Conservation (phyloP, 2,797 vertebrate species). For the Scomberomorus guttatus region DNA sequence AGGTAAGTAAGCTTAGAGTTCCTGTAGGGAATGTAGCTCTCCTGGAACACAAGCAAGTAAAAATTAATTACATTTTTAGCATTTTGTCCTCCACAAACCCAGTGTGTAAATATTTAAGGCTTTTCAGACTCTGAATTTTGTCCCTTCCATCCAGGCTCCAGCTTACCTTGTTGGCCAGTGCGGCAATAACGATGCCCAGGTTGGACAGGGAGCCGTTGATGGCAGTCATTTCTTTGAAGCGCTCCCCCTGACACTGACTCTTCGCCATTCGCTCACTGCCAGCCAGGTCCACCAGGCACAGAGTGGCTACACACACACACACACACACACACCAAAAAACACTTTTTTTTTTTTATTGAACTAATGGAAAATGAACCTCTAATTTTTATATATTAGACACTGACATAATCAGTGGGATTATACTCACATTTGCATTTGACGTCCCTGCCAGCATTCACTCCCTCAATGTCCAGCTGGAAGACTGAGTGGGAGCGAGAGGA, state of each 20-base stretch:
- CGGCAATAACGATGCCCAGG: slow-evolving; percentile 90
- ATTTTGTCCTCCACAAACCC: not conserved
- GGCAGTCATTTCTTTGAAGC: slow-evolving; percentile 92
- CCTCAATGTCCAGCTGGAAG: slow-evolving; percentile 92
- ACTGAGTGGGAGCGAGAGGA: slow-evolving; percentile 94
- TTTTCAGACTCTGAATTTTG: not conserved
- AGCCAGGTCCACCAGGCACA: slow-evolving; percentile 92
- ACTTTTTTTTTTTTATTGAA: not conserved
- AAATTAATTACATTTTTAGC: no score
- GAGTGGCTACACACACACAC: slow-evolving; percentile 75
- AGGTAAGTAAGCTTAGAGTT: slow-evolving; percentile 94
- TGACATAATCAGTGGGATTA: not conserved
- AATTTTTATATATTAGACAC: not conserved
- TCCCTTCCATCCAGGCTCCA: not conserved
- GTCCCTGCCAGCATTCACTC: slow-evolving; percentile 83
- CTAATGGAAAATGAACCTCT: not conserved
- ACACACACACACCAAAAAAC: not conserved
- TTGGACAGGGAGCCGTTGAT: slow-evolving; percentile 93
- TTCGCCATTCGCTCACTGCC: slow-evolving; percentile 92
- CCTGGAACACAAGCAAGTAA: slow-evolving; percentile 79
- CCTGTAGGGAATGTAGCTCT: slow-evolving; percentile 89
- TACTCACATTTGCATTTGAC: slow-evolving; percentile 88
- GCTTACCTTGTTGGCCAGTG: slow-evolving; percentile 90
- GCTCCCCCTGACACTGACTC: slow-evolving; percentile 89
- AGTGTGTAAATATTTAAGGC: not conserved